Evolutionary conservation across 92 coral and sea anemone genomes (phyloP).

Genomic region (Chrysogorgia sp.): DNA sequence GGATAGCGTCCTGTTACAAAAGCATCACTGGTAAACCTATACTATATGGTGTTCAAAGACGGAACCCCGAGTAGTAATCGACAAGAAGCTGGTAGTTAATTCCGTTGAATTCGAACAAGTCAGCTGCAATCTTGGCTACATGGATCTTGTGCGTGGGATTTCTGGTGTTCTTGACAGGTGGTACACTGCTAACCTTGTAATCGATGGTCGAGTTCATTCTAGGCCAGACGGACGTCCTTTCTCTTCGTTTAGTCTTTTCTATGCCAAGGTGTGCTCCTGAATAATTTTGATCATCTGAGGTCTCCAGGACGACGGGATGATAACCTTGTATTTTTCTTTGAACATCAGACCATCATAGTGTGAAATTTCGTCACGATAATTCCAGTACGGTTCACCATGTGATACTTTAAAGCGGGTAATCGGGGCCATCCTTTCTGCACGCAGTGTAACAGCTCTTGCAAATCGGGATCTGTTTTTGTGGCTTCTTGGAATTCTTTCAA

Average conservation of each 20-base stretch:
- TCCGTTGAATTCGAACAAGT: neutral
- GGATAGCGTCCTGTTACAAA: too few relatives aligned
- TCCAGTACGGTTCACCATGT: neutral
- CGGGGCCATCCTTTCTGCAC: neutral
- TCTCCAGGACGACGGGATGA: too few relatives aligned
- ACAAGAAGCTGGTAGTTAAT: neutral
- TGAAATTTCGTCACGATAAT: neutral
- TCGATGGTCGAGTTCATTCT: constrained; percentile 6
- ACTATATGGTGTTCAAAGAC: neutral
- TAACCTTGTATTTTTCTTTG: too few relatives aligned
- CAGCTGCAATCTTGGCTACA: constrained; percentile 35
- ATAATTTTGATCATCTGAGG: constrained; percentile 34
- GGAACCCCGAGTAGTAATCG: constrained; percentile 21
- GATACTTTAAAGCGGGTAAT: too few relatives aligned
- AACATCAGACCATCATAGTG: neutral
- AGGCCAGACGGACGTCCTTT: constrained; percentile 14
- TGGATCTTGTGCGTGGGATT: constrained; percentile 57
- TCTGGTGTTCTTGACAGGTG: constrained; percentile 65
- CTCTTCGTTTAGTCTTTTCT: neutral
- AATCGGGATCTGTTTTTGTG: neutral
- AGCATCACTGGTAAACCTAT: too few relatives aligned
- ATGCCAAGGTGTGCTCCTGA: constrained; percentile 29
- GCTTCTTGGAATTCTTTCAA: too few relatives aligned
- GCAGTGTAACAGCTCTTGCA: too few relatives aligned
- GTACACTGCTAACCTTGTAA: constrained; percentile 4